A percentile compares a stretch with the other conserved stretches of the same genome.
Evolutionary conservation across 2,888 invertebrate species (phyloP).

Genomic region (Teinopalpus imperialis): DNA sequence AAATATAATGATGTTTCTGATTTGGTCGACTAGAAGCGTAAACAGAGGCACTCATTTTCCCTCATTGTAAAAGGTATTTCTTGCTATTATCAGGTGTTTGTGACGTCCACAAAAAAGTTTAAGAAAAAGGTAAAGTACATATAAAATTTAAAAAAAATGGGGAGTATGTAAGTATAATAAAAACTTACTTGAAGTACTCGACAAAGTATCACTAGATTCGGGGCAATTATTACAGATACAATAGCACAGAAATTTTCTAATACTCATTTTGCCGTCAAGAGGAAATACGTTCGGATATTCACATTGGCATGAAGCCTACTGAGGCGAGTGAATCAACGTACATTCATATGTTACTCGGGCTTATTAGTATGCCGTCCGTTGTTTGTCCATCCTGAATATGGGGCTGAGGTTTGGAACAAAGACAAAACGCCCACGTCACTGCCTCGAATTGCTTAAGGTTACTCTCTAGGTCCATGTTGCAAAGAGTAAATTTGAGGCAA

Average conservation of each 20-base stretch:
- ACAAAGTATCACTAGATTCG: constrained; percentile 10
- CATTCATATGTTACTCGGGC: background rate
- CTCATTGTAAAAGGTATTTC: no score
- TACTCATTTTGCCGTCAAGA: constrained; percentile 10
- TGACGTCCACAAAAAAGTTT: no score
- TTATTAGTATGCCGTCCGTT: constrained; percentile 19
- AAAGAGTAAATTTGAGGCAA: no score
- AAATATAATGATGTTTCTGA: no score
- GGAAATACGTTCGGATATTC: background rate
- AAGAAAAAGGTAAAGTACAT: no score
- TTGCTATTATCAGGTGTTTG: no score
- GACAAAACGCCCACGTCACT: constrained; percentile 19
- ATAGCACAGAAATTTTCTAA: constrained; percentile 16
- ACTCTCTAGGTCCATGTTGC: no score
- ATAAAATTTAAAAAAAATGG: no score
- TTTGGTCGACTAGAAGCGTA: no score
- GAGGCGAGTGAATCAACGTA: constrained; percentile 3
- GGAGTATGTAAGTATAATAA: no score
- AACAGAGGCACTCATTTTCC: no score
- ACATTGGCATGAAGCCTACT: constrained; percentile 9
- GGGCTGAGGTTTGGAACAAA: constrained; percentile 22
- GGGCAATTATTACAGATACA: constrained; percentile 21
- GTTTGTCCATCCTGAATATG: constrained; percentile 16
- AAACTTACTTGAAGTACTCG: constrained; percentile 14
- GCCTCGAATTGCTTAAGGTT: constrained; percentile 1